Percentiles rank a stretch among this genome's conserved stretches.
Conservation (phyloP, 2,888 invertebrate genomes). For the Amiota communis region DNA sequence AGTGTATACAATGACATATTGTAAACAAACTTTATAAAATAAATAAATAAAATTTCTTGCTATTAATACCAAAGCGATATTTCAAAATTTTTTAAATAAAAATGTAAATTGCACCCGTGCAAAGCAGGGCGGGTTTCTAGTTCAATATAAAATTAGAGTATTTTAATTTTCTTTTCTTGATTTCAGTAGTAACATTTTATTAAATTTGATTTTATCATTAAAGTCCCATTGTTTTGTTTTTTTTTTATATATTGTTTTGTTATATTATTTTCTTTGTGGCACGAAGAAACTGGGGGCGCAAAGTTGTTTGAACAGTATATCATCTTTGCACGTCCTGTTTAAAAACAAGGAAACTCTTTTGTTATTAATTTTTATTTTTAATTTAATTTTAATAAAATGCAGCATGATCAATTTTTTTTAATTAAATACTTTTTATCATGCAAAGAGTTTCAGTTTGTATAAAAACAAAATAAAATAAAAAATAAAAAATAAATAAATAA, state of each 20-base stretch:
- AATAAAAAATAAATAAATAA: neutral
- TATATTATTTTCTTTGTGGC: neutral
- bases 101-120: no score
- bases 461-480: no score
- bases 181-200: conserved; percentile 7
- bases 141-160: neutral
- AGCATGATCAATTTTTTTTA: neutral
- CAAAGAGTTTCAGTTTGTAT: neutral
- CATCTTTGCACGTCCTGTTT: neutral
- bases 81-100: no score
- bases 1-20: no score
- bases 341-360: neutral
- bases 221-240: neutral
- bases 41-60: no score
- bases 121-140: no score
- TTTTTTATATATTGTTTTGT: neutral
- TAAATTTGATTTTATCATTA: neutral
- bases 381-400: neutral
- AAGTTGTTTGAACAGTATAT: neutral
- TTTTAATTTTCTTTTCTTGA: neutral
- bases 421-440: neutral
- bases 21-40: no score
- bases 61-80: no score
- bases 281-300: neutral
- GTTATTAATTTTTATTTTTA: neutral